Evolutionary conservation across 1,140 invertebrate species (phyloP).

Genomic region (Tetramorium parvispinum): DNA sequence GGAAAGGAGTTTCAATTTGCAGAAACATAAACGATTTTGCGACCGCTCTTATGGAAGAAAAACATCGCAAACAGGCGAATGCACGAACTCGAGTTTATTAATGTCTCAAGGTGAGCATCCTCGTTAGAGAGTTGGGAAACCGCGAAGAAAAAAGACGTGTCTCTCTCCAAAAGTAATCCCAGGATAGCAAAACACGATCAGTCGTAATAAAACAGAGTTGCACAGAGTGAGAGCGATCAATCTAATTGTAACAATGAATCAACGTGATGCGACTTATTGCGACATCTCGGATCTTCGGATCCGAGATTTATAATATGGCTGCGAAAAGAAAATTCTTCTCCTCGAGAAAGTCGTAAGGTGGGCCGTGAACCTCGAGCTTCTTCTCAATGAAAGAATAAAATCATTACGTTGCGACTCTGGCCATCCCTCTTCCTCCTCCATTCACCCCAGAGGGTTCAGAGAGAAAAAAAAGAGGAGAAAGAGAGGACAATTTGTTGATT

Average conservation of each 20-base stretch:
- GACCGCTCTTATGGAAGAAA: constrained; percentile 56
- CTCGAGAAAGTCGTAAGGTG: neutral
- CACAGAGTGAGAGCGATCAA: neutral
- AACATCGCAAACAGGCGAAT: constrained; percentile 25
- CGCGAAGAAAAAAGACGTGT: constrained; percentile 53
- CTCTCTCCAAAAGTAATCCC: constrained; percentile 55
- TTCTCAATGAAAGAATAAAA: constrained; percentile 49
- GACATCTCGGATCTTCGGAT: neutral
- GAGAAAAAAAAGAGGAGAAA: constrained; percentile 12
- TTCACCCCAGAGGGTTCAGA: neutral
- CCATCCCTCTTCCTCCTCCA: neutral
- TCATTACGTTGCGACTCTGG: constrained; percentile 13
- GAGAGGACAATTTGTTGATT: constrained; percentile 68
- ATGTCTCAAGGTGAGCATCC: constrained; percentile 74
- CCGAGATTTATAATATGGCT: neutral
- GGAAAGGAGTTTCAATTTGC: constrained; percentile 5
- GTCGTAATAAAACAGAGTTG: constrained; percentile 4
- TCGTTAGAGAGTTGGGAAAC: constrained; percentile 68
- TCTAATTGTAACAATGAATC: constrained; percentile 7
- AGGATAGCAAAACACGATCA: neutral
- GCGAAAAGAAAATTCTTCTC: constrained; percentile 7
- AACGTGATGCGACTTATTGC: neutral
- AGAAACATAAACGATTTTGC: constrained; percentile 8
- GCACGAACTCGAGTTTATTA: constrained; percentile 68
- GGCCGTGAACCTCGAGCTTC: neutral